phyloP scores from a whole-genome alignment of 2,797 vertebrate species.

The Siniperca scherzeri region DNA sequence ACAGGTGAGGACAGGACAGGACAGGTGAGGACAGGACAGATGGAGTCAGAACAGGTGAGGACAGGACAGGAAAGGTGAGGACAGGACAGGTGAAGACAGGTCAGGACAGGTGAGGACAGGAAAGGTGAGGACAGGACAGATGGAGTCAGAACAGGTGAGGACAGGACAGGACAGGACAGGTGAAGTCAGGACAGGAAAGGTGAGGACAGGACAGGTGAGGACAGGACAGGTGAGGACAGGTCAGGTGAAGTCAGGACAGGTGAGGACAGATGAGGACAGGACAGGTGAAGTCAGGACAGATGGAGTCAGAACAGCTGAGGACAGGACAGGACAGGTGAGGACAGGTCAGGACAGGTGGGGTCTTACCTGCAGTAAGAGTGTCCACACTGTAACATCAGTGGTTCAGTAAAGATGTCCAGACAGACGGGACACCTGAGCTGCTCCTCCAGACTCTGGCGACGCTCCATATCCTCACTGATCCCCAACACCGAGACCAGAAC shows the following conservation, averaged over 20 bases:
- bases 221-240: neutral
- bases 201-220: neutral
- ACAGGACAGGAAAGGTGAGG: neutral
- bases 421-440: conserved; percentile 86
- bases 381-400: conserved; percentile 86
- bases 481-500: neutral
- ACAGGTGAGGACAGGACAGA: neutral
- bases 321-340: too few species aligned
- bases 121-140: neutral
- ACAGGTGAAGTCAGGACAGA: too few species aligned
- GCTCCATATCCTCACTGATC: conserved; percentile 37
- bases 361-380: conserved; percentile 83
- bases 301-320: too few species aligned
- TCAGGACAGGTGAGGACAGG: neutral
- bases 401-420: conserved; percentile 86
- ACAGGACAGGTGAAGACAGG: neutral
- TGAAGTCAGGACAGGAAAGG: neutral
- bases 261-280: too few species aligned
- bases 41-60: neutral
- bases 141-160: too few species aligned
- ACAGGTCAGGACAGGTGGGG: too few species aligned
- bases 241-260: neutral
- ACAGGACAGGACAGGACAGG: neutral
- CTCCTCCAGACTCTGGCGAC: conserved; percentile 80
- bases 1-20: neutral